Evolutionary conservation across 2,113 vertebrate species (phyloP).

Genomic region (Siniperca chuatsi): DNA sequence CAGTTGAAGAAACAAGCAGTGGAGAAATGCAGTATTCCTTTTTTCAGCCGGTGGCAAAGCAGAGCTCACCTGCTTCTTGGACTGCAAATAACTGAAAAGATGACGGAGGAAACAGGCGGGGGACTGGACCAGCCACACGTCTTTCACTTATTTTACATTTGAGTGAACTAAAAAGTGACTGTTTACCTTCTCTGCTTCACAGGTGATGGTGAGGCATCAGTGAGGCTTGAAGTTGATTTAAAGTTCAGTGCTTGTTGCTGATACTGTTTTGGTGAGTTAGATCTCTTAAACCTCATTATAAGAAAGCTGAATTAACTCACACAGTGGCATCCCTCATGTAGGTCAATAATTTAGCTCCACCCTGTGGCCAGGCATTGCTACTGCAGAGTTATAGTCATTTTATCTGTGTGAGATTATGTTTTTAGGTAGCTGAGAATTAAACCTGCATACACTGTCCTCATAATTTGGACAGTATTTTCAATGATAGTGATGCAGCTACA

Average conservation of each 20-base stretch:
- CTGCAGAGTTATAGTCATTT: slow-evolving; percentile 29
- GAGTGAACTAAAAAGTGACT: slow-evolving; percentile 20
- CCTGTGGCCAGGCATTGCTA: slow-evolving; percentile 51
- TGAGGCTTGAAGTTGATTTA: not conserved
- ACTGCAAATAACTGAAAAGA: not conserved
- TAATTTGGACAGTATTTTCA: slow-evolving; percentile 15
- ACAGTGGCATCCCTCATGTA: not conserved
- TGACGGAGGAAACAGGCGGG: not conserved
- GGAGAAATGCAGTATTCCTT: slow-evolving; percentile 80
- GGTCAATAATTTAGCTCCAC: slow-evolving; percentile 37
- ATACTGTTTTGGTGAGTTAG: not conserved
- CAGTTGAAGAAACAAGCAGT: slow-evolving; percentile 48
- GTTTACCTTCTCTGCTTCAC: slow-evolving; percentile 27
- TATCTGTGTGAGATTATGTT: not conserved
- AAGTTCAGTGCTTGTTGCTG: not conserved
- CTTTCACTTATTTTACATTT: slow-evolving; percentile 22
- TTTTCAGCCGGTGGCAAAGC: slow-evolving; percentile 7
- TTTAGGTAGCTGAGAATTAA: slow-evolving; percentile 16
- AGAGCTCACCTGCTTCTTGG: slow-evolving; percentile 18
- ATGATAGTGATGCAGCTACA: not conserved
- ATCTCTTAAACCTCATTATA: not conserved
- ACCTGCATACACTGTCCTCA: slow-evolving; percentile 1
- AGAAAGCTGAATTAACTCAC: not conserved
- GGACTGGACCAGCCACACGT: slow-evolving; percentile 14
- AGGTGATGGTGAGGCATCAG: not conserved